phyloP scores from a whole-genome alignment of 2,113 vertebrate genomes.

The Falco punctatus region DNA sequence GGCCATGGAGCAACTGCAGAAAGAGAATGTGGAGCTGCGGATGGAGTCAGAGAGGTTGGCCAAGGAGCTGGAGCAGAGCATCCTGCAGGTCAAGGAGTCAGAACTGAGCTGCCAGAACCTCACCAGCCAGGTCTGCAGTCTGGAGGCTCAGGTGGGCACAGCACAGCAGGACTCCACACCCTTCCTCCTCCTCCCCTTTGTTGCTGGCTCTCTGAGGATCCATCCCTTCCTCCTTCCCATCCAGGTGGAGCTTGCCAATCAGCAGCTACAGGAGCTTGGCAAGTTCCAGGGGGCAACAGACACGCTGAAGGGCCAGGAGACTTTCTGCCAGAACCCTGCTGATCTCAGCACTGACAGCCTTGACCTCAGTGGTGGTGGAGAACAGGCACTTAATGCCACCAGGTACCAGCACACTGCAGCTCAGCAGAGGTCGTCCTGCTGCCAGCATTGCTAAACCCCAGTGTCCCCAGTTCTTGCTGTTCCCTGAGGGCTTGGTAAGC shows the following conservation, averaged over 20 bases:
- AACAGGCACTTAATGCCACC: conserved; percentile 68
- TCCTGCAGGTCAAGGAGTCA: conserved; percentile 74
- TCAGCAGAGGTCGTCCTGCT: rapidly evolving
- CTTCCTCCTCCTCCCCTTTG: neutral
- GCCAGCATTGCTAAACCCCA: rapidly evolving
- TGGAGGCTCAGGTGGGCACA: conserved; percentile 85
- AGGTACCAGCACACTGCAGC: conserved; percentile 68
- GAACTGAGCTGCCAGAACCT: conserved; percentile 78
- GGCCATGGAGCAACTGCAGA: conserved; percentile 76
- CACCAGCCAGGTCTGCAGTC: conserved; percentile 73
- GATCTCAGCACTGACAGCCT: conserved; percentile 86
- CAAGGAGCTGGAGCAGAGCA: conserved; percentile 80
- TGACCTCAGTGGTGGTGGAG: conserved; percentile 82
- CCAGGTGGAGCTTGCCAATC: conserved; percentile 84
- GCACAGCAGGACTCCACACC: rapidly evolving
- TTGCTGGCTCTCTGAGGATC: neutral
- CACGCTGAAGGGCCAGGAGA: conserved; percentile 52
- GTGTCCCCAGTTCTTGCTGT: neutral
- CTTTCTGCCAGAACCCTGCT: conserved; percentile 19
- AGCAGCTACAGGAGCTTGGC: conserved; percentile 77
- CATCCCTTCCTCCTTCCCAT: neutral
- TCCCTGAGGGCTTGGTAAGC: neutral
- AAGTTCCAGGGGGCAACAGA: conserved; percentile 67
- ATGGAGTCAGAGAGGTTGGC: conserved; percentile 73
- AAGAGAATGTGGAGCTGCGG: conserved; percentile 74